Evolutionary conservation across 2,888 invertebrate species (phyloP).

Genomic region (Andrena camellia): DNA sequence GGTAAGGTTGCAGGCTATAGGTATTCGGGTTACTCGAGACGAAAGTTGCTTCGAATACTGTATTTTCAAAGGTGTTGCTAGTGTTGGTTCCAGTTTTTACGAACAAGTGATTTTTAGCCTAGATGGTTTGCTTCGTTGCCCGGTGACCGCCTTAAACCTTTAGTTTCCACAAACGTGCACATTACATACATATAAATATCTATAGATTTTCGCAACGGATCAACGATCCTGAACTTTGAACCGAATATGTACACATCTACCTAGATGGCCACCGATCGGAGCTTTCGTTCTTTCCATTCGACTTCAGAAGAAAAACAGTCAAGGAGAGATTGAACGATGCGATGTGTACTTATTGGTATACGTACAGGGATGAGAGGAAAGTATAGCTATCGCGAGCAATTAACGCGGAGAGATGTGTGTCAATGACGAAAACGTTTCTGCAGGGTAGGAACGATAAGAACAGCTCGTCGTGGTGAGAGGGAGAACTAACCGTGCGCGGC

Average conservation of each 20-base stretch:
- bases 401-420: not conserved
- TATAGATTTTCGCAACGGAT: slow-evolving; percentile 19
- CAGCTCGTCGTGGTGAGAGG: slow-evolving; percentile 27
- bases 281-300: not conserved
- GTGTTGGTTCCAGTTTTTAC: not conserved
- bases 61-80: too few species aligned
- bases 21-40: too few species aligned
- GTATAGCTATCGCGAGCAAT: not conserved
- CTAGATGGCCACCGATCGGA: not conserved
- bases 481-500: slow-evolving; percentile 19
- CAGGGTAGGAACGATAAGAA: slow-evolving; percentile 44
- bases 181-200: not conserved
- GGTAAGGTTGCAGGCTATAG: too few species aligned
- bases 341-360: too few species aligned
- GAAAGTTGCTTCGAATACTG: too few species aligned
- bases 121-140: too few species aligned
- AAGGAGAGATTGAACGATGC: not conserved
- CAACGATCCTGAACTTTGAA: slow-evolving; percentile 38
- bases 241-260: slow-evolving; percentile 4
- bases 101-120: not conserved
- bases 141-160: not conserved
- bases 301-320: not conserved
- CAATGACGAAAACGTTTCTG: slow-evolving; percentile 6
- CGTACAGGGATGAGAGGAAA: not conserved
- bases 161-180: not conserved